A percentile compares a stretch with the other conserved stretches of the same genome.
phyloP scores from a whole-genome alignment of 2,888 invertebrate genomes.

The Tenthredo mesomela region DNA sequence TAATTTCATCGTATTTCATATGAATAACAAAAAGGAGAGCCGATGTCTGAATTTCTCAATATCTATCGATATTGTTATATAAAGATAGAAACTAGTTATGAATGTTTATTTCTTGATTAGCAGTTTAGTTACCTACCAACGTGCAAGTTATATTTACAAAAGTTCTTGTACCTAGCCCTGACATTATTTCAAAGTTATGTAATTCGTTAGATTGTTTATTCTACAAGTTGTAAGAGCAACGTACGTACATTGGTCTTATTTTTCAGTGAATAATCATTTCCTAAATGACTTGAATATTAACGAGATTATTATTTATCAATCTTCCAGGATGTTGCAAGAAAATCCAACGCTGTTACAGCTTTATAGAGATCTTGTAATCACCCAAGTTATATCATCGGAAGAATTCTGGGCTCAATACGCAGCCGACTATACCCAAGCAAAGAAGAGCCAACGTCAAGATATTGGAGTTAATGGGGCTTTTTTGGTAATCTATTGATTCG shows the following conservation, averaged over 20 bases:
- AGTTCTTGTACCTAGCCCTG: not conserved
- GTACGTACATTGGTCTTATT: not conserved
- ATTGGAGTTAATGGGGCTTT: conserved; percentile 88
- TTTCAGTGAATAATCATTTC: conserved; percentile 17
- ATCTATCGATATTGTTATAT: not conserved
- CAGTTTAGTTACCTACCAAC: not conserved
- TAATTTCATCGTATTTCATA: not conserved
- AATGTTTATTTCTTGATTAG: conserved; percentile 5
- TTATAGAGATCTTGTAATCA: conserved; percentile 98
- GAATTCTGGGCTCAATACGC: conserved; percentile 99
- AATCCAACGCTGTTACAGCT: conserved; percentile 95
- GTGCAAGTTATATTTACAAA: not conserved
- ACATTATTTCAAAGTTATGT: conserved; percentile 21
- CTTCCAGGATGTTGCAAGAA: conserved; percentile 88
- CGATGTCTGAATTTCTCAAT: not conserved
- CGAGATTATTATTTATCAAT: conserved; percentile 25
- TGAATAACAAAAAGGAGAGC: not conserved
- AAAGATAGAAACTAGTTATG: not conserved
- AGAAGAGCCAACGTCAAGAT: conserved; percentile 88
- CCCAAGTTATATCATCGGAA: conserved; percentile 96
- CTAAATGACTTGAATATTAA: conserved; percentile 3
- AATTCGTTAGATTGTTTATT: conserved; percentile 30
- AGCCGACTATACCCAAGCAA: conserved; percentile 86
- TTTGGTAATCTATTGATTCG: conserved; percentile 75
- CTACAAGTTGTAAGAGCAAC: not conserved